Percentiles rank a stretch among this genome's conserved stretches.
Evolutionary conservation across 1,140 invertebrate genomes (phyloP).

Genomic region (Plutomurus gul): DNA sequence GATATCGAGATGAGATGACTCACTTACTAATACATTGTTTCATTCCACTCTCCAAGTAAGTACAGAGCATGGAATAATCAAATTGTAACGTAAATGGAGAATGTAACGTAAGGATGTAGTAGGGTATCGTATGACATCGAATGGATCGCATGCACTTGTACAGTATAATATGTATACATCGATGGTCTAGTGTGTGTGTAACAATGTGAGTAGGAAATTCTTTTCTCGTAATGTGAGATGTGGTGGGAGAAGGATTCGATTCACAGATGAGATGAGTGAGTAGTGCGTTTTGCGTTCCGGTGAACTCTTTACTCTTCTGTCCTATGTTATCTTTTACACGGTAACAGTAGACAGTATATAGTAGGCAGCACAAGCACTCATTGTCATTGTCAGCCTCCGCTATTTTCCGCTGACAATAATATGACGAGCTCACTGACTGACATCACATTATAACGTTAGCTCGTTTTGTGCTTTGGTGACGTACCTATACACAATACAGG

Average conservation of each 20-base stretch:
- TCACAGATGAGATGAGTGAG: background rate
- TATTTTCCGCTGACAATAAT: too few relatives aligned
- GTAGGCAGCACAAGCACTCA: background rate
- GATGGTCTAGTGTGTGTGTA: background rate
- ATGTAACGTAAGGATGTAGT: background rate
- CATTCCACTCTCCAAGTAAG: background rate
- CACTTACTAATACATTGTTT: background rate
- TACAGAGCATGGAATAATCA: background rate
- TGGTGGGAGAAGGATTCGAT: background rate
- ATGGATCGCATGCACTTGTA: background rate
- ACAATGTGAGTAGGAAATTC: background rate
- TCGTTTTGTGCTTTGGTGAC: too few relatives aligned
- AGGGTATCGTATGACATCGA: background rate
- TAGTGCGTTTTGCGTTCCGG: background rate
- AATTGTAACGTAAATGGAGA: background rate
- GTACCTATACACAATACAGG: too few relatives aligned
- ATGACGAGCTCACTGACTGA: background rate
- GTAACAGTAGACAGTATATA: too few relatives aligned
- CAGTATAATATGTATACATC: background rate
- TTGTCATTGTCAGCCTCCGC: conserved; percentile 19
- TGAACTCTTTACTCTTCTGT: background rate
- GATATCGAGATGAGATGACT: background rate
- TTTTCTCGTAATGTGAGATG: background rate
- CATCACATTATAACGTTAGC: background rate
- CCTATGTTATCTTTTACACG: background rate